Base-by-base conservation (phyloP, 2,888 invertebrate species). In the Athalia cordata region DNA sequence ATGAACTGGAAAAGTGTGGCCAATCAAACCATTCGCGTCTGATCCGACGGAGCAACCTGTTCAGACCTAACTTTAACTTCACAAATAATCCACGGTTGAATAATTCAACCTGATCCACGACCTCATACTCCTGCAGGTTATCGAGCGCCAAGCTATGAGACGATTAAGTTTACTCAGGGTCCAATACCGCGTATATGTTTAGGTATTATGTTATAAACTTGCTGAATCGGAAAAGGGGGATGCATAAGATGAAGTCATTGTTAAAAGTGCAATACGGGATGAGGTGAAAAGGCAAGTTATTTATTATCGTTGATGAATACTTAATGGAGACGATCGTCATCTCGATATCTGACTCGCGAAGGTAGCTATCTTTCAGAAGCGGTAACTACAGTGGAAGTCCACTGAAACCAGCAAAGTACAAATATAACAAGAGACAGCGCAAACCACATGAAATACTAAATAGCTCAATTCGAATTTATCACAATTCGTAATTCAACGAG, bases 21-120 rank as follows among this genome's bases (percentile, higher is more conserved):
- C 52, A 75, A 75, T 75, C 62, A 75, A 62, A 43, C 50, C 62
- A 52, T 59, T 47, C 43, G 75, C 75, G 62, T 7, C 47, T 62
- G 29, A 62, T 50, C 3, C 75, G 11, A 50, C 62, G 75, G 49
- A 50, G 9, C 7, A 64, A 75, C 75, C 9, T 15, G 9, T 29
- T 62, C 15, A 9, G 50, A 49, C 50, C 62, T 7, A 50, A 15
- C 75, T 62, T 75, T 64, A 45, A 7, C 57, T 64, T 62, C 61
- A 9, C 13, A 62, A 52, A 49, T 62, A 59, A 75, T 62, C 64
- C 8, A 50, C 75, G 75, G 62, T 64, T 57, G 62, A 43, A 9
- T 75, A 75, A 75, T 9, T 62, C 62, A 4, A 52, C 49, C 5
- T 75, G 50, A 75, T 50, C 50, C 29, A 29, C 29, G 29, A 29